phyloP scores from a whole-genome alignment of 2,888 invertebrate species.

The Ophion slaviceki region DNA sequence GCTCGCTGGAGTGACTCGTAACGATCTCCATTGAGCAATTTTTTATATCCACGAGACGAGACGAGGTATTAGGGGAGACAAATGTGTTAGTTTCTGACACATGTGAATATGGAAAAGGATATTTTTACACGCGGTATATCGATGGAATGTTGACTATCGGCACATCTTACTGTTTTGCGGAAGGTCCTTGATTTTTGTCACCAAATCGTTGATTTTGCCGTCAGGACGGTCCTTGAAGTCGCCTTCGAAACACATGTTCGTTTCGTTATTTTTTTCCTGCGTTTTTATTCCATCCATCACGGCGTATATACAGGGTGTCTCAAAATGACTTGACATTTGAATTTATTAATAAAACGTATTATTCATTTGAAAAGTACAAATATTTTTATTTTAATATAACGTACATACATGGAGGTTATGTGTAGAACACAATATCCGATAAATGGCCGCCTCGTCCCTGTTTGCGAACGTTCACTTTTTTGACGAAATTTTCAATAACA shows the following conservation, averaged over 20 bases:
- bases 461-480: too few species aligned
- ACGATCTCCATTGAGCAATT: constrained; percentile 59
- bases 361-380: too few species aligned
- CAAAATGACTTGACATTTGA: too few species aligned
- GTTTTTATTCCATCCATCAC: neutral
- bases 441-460: too few species aligned
- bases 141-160: neutral
- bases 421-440: too few species aligned
- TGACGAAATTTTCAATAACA: too few species aligned
- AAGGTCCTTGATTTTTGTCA: neutral
- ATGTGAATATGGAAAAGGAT: neutral
- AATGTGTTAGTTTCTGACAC: constrained; percentile 40
- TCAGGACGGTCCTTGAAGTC: too few species aligned
- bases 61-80: constrained; percentile 57
- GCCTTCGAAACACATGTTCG: too few species aligned
- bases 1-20: constrained; percentile 44
- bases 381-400: too few species aligned
- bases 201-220: neutral
- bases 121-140: neutral
- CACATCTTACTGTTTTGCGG: neutral
- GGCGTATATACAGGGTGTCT: too few species aligned
- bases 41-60: constrained; percentile 19
- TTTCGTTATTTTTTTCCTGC: neutral
- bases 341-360: too few species aligned
- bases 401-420: too few species aligned